These are phyloP conservation scores for Cyanoderma ruficeps DNA, from an alignment of 2,113 vertebrate species.

Conservation along the genomic window DNA sequence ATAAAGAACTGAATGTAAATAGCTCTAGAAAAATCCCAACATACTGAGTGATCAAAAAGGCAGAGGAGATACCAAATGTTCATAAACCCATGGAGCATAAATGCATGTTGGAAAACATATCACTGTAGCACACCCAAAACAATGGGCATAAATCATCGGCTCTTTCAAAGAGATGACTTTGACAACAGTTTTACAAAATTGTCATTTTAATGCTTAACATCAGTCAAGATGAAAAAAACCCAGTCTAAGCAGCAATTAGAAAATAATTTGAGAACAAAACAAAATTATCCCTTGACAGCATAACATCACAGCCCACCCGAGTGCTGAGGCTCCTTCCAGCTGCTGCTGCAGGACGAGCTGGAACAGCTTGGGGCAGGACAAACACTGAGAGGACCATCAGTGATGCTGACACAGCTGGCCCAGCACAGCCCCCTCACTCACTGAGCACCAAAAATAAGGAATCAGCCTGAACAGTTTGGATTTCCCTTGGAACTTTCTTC, in stretches of 20 bases:
- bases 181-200: background rate
- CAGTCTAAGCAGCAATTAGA: background rate
- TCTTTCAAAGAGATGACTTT: background rate
- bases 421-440: background rate
- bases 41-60: background rate
- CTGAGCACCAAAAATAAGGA: background rate
- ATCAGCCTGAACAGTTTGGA: background rate
- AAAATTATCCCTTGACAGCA: fast-evolving
- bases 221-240: background rate
- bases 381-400: background rate
- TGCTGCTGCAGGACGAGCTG: fast-evolving
- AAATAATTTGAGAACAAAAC: background rate
- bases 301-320: fast-evolving
- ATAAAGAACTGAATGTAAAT: background rate
- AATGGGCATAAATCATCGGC: background rate
- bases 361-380: background rate
- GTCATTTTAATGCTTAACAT: background rate
- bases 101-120: background rate
- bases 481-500: background rate
- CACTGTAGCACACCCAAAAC: background rate
- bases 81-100: background rate
- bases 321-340: background rate
- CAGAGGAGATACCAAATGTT: background rate
- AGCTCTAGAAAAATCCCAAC: background rate
- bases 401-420: fast-evolving